Base-by-base conservation (phyloP, 2,888 invertebrate species). In the Uloborus plumipes region DNA sequence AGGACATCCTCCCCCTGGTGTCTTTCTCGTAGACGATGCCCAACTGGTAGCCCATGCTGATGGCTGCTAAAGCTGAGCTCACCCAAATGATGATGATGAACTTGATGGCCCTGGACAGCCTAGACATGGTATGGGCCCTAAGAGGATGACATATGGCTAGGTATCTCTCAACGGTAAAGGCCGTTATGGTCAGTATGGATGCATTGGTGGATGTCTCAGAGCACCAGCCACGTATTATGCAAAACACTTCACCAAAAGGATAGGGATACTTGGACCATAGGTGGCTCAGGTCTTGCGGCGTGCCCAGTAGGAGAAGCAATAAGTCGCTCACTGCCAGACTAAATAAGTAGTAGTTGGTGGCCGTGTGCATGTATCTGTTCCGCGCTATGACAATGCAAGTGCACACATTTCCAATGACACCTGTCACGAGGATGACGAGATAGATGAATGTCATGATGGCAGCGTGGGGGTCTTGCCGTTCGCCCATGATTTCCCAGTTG, bases 131-230 rank as follows among this genome's bases (percentile, higher is more conserved):
- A 59, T 86, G 86, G 6, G 86, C 86, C 87, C 93, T 91, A 87
- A 96, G 94, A 0, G 96, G 96, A 87, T 94, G 93, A 87, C 95
- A 95, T 86, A 95, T 95, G 73, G 95, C 95, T 59, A 95, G 92
- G 88, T 95, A 97, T 84, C 96, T 91, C 88, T 96, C 96, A 53
- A 94, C 92, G 0, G 96, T 96, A 89, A 96, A 96, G 1, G 95
- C 95, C 0, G 95, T 95, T 87, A 97, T 96, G 16, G 91, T 91
- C 55, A 91, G 87, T 2, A 97, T 95, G 0, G 96, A 95, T 0
- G 95, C 95, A 86, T 92, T 91, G 1, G 91, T 90, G 31, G 92
- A 91, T n/a, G 94, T 94, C 89, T 96, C 96, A 0, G 95, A 94
- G 0, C 94, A 92, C 70, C 95, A 91, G 9, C 94, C 94, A 50